Conservation (phyloP, 2,888 invertebrate species). For the Vanessa cardui region DNA sequence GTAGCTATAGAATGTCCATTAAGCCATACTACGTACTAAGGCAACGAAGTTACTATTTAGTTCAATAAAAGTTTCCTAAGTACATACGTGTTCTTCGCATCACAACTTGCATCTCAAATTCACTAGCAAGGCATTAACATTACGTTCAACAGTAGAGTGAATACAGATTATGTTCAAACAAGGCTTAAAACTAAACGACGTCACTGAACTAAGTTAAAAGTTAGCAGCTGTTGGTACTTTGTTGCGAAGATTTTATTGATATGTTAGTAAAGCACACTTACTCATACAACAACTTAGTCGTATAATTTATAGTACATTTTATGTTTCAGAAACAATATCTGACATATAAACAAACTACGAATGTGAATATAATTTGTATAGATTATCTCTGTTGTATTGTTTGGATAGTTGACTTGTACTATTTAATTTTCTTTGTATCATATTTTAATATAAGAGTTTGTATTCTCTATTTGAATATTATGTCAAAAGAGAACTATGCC, state of each 20-base stretch:
- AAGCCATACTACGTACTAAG: not conserved
- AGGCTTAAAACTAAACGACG: slow-evolving; percentile 40
- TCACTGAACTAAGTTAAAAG: slow-evolving; percentile 34
- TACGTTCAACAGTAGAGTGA: slow-evolving; percentile 41
- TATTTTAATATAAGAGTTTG: no score
- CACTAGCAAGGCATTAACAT: slow-evolving; percentile 46
- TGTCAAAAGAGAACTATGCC: no score
- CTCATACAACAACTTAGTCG: not conserved
- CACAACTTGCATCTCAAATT: slow-evolving; percentile 32
- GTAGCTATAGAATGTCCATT: not conserved
- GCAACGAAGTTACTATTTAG: slow-evolving; percentile 13
- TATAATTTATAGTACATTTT: no score
- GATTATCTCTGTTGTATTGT: no score
- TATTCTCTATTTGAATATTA: no score
- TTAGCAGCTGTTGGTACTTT: slow-evolving; percentile 3
- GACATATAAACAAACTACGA: no score
- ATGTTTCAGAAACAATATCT: no score
- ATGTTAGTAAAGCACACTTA: not conserved
- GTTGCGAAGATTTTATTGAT: not conserved
- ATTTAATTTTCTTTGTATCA: no score
- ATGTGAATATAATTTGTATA: no score
- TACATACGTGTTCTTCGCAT: slow-evolving; percentile 39
- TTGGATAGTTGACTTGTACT: no score
- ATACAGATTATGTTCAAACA: slow-evolving; percentile 50
- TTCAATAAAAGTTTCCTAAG: slow-evolving; percentile 34